phyloP scores from a whole-genome alignment of 2,113 vertebrate species.

The Stigmatopora argus region DNA sequence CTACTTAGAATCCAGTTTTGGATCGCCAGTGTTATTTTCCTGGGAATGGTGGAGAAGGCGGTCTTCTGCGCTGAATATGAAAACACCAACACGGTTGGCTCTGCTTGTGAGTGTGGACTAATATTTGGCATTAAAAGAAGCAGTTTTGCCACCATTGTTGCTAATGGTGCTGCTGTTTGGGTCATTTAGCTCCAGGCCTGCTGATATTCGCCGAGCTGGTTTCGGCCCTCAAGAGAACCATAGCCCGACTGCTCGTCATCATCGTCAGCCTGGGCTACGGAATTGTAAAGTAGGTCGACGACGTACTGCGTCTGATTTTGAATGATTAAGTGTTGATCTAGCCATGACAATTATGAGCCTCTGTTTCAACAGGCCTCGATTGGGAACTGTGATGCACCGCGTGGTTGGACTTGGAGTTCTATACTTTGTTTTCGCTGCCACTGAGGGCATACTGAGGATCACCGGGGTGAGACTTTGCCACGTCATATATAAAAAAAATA shows the following conservation, averaged over 20 bases:
- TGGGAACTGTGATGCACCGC: constrained; percentile 82
- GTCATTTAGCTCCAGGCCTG: constrained; percentile 69
- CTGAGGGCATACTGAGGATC: constrained; percentile 81
- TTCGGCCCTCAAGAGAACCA: constrained; percentile 80
- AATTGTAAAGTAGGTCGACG: constrained; percentile 81
- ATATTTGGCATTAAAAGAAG: not conserved
- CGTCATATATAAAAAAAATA: not conserved
- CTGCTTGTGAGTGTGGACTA: constrained; percentile 72
- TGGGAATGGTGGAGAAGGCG: constrained; percentile 87
- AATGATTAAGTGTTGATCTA: not conserved
- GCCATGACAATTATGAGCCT: not conserved
- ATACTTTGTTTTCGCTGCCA: constrained; percentile 77
- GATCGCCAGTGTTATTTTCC: constrained; percentile 84
- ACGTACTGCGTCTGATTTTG: not conserved
- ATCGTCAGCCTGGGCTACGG: constrained; percentile 86
- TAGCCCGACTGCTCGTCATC: constrained; percentile 83
- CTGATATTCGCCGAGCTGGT: constrained; percentile 81
- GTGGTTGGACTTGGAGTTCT: constrained; percentile 80
- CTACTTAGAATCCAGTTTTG: constrained; percentile 86
- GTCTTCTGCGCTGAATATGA: constrained; percentile 86
- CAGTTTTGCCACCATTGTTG: not conserved
- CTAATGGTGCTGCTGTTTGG: not conserved
- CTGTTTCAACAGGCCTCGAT: constrained; percentile 68
- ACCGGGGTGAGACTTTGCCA: constrained; percentile 72
- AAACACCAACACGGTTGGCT: constrained; percentile 77